A percentile compares a stretch with the other conserved stretches of the same genome.
These are phyloP conservation scores for Decapterus maruadsi DNA, from an alignment of 2,797 vertebrate species.

Conservation along the genomic window DNA sequence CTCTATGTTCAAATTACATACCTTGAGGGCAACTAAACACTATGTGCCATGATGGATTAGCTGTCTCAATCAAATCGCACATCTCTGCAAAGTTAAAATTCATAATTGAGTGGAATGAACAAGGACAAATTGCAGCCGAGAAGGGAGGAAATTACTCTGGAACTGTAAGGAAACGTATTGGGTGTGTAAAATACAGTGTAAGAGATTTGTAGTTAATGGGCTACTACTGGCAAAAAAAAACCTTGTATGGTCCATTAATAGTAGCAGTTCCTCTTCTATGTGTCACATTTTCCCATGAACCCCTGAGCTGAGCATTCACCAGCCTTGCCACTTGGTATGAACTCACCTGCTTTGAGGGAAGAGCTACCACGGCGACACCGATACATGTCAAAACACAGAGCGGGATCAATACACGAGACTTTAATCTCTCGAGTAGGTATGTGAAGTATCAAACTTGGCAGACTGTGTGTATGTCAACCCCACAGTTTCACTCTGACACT, in stretches of 20 bases:
- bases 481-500: slow-evolving; percentile 25
- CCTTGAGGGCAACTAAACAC: slow-evolving; percentile 38
- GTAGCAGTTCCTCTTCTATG: slow-evolving; percentile 5
- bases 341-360: slow-evolving; percentile 40
- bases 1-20: slow-evolving; percentile 30
- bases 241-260: background rate
- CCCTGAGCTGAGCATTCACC: slow-evolving; percentile 26
- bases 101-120: slow-evolving; percentile 15
- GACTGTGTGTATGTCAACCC: slow-evolving; percentile 41
- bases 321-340: slow-evolving; percentile 39
- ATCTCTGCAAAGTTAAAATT: slow-evolving; percentile 15
- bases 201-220: slow-evolving; percentile 16
- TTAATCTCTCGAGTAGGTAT: slow-evolving; percentile 60
- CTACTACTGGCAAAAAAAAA: background rate
- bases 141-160: background rate
- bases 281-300: slow-evolving; percentile 12
- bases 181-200: slow-evolving; percentile 10
- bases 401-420: slow-evolving; percentile 44
- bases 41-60: slow-evolving; percentile 18
- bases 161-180: background rate
- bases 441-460: slow-evolving; percentile 64
- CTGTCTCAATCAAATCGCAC: slow-evolving; percentile 23
- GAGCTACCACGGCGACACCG: slow-evolving; percentile 28
- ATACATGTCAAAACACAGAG: slow-evolving; percentile 60
- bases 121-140: slow-evolving; percentile 3